Percentiles rank a stretch among this genome's conserved stretches.
These are phyloP conservation scores for Solenopsis fugax DNA, from an alignment of 1,140 invertebrate genomes.

Conservation along the genomic window DNA sequence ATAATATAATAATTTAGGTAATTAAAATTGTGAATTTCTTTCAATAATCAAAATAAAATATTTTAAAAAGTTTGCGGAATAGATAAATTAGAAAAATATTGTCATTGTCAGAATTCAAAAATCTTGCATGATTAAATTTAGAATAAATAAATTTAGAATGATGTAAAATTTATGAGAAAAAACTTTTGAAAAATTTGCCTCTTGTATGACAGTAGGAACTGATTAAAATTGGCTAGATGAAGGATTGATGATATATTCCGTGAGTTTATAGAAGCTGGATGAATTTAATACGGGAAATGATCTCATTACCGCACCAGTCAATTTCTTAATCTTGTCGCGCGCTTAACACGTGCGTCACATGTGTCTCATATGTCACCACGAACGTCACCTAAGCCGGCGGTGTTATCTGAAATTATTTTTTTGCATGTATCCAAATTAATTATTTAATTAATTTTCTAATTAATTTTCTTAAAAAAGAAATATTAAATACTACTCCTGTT, in stretches of 20 bases:
- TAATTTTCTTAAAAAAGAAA: background rate
- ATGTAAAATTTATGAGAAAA: background rate
- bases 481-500: background rate
- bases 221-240: constrained; percentile 70
- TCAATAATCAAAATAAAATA: background rate
- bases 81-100: no score
- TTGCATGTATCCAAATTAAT: background rate
- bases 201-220: constrained; percentile 36
- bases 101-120: no score
- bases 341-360: constrained; percentile 28
- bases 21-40: background rate
- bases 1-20: background rate
- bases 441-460: background rate
- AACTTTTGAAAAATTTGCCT: background rate
- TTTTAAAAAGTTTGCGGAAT: background rate
- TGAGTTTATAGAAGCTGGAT: constrained; percentile 71
- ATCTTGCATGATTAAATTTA: no score
- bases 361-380: background rate
- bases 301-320: constrained; percentile 83
- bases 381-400: background rate
- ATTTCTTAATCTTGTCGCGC: constrained; percentile 80
- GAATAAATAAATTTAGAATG: background rate
- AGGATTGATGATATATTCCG: constrained; percentile 64
- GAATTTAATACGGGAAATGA: constrained; percentile 82
- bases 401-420: background rate